Conservation (phyloP, 2,113 vertebrate species). For the Corythaixoides concolor region DNA sequence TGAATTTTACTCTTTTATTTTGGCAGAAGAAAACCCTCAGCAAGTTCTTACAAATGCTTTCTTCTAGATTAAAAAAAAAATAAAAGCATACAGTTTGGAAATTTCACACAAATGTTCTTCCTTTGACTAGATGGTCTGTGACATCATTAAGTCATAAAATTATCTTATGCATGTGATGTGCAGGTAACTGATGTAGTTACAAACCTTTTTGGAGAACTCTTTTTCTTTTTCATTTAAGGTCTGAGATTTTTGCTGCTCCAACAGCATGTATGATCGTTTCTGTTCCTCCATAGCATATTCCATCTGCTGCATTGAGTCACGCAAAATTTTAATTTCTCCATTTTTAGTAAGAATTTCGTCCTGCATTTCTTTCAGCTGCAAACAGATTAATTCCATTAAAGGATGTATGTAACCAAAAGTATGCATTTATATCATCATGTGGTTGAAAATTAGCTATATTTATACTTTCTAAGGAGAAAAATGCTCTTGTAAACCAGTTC, state of each 20-base stretch:
- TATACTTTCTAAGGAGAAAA: background rate
- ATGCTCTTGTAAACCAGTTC: background rate
- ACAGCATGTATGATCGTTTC: slow-evolving; percentile 75
- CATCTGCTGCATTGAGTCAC: slow-evolving; percentile 86
- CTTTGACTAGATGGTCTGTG: background rate
- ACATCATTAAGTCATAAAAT: background rate
- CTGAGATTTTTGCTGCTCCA: slow-evolving; percentile 81
- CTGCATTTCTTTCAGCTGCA: slow-evolving; percentile 87
- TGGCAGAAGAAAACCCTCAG: background rate
- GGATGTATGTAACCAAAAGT: background rate
- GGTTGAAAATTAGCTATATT: background rate
- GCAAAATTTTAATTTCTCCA: slow-evolving; percentile 91
- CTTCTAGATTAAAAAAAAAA: background rate
- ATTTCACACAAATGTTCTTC: background rate
- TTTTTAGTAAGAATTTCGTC: slow-evolving; percentile 88
- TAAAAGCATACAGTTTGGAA: background rate
- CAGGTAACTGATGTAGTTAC: background rate
- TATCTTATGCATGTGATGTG: background rate
- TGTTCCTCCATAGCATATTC: slow-evolving; percentile 84
- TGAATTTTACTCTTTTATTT: background rate
- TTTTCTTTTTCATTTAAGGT: slow-evolving; percentile 85
- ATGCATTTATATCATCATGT: background rate
- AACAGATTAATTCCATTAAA: slow-evolving; percentile 37
- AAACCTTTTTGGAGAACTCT: slow-evolving; percentile 90
- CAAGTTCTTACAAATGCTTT: background rate